Conservation (phyloP, 2,113 vertebrate genomes). For the Pyxicephalus adspersus region DNA sequence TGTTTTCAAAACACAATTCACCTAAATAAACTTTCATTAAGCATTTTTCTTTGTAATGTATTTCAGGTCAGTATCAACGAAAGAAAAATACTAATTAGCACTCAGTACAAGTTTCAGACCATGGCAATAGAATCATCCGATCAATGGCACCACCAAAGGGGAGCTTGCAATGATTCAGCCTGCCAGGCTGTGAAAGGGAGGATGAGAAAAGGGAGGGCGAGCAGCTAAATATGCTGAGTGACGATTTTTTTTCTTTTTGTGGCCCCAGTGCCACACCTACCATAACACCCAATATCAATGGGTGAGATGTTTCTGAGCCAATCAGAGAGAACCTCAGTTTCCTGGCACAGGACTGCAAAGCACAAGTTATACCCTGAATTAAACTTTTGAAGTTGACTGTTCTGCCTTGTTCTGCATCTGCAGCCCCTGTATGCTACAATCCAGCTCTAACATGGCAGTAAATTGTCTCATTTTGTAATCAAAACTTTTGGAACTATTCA, state of each 20-base stretch:
- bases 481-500: background rate
- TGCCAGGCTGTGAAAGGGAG: constrained; percentile 23
- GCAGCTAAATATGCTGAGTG: constrained; percentile 6
- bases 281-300: constrained; percentile 35
- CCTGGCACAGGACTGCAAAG: background rate
- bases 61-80: no score
- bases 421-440: background rate
- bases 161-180: constrained; percentile 11
- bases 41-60: no score
- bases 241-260: constrained; percentile 17
- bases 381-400: background rate
- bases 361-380: background rate
- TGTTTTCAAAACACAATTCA: no score
- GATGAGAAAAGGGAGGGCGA: background rate
- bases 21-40: no score
- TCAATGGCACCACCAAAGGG: background rate
- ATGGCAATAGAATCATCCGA: background rate
- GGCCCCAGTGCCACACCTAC: constrained; percentile 23
- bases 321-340: background rate
- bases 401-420: background rate
- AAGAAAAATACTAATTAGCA: background rate
- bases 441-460: background rate
- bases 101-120: background rate
- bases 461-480: background rate
- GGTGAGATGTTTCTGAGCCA: constrained; percentile 18